Evolutionary conservation across 2,888 invertebrate species (phyloP), one percentile per base, ranked within the genome.

Genomic region (Catocala fraxini): DNA sequence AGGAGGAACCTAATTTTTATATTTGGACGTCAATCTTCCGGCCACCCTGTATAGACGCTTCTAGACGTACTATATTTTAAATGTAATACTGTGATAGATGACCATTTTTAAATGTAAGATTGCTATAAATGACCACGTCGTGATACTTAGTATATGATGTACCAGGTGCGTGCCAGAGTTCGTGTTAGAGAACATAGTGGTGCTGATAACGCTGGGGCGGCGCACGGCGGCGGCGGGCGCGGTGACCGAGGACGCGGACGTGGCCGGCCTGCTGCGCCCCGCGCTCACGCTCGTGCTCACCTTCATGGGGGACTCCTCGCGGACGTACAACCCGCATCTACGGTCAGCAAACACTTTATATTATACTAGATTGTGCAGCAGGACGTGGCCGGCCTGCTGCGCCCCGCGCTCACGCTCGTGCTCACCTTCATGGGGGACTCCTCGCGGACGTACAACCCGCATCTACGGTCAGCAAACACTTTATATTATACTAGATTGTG

Each of bases 311-410:
- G 97, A 97, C 56, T 95, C 97, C 0, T 89, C 95, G 4, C 93
- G 97, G 60, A 96, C 98, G 65, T 97, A 97, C 80, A 99, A 99
- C 93, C 99, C 99, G 0, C 99, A 99, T 92, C 91, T 99, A 61
- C 89, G 94, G 94, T 94, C 25, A 25, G 25, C 25, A 0, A 25
- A 1, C 25, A 25, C 25, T 25, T 4, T 25, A 25, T 25, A 25
- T 3, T 25, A 25, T 25, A 25, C 4, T 25, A 25, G 25, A 25
- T n/a, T n/a, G n/a, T n/a, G n/a, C n/a, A n/a, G n/a, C n/a, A n/a
- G 33, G 95, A 96, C 70, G 95, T 96, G 6, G 94, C 95, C 33
- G 94, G 95, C 0, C 95, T 97, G 52, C 82, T 97, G 75, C 94
- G 95, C 61, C 96, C 97, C 0, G 95, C 97, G 25, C 94, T 98